Evolutionary conservation across 2,797 vertebrate genomes (phyloP).

Genomic region (Pelodytes ibericus): DNA sequence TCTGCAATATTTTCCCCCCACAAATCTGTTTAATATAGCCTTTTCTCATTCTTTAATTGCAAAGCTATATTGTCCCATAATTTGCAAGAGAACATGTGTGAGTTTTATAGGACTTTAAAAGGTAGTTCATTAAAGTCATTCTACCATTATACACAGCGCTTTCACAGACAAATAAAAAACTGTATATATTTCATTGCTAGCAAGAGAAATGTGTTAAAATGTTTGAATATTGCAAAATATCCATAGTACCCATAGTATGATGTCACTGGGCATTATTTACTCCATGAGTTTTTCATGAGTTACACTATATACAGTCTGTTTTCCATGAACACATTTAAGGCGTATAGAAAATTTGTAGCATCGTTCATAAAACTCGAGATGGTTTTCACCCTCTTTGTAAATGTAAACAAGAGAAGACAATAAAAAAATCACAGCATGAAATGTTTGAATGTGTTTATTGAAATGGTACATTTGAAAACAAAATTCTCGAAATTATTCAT

Average conservation of each 20-base stretch:
- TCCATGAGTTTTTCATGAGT: constrained; percentile 6
- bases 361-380: constrained; percentile 19
- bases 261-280: background rate
- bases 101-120: too few species aligned
- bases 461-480: background rate
- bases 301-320: background rate
- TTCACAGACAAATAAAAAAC: background rate
- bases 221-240: background rate
- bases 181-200: background rate
- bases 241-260: background rate
- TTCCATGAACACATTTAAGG: constrained; percentile 8
- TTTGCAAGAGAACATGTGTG: too few species aligned
- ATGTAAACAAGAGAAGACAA: background rate
- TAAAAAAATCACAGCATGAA: constrained; percentile 37
- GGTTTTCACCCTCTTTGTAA: constrained; percentile 28
- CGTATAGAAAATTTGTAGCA: constrained; percentile 16
- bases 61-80: too few species aligned
- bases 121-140: background rate
- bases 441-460: constrained; percentile 37
- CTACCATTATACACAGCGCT: background rate
- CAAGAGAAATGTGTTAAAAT: constrained; percentile 10
- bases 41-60: too few species aligned
- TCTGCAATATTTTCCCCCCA: too few species aligned
- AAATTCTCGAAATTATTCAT: too few species aligned
- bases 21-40: too few species aligned